A percentile compares a stretch with the other conserved stretches of the same genome.
Evolutionary conservation across 1,140 invertebrate genomes (phyloP).

Genomic region (Rhyacophila brunnea): DNA sequence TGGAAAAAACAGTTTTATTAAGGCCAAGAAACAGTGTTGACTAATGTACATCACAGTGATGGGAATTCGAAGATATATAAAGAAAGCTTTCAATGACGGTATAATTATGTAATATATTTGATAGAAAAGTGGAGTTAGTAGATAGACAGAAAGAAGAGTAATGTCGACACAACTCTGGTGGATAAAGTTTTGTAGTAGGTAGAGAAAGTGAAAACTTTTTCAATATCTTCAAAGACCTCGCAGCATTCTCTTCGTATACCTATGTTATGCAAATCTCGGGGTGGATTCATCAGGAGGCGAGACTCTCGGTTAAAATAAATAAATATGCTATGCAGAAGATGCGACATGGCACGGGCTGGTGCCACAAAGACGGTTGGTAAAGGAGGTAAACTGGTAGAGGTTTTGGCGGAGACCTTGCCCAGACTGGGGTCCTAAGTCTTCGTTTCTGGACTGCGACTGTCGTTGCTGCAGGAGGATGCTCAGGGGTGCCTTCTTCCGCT

Average conservation of each 20-base stretch:
- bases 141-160: not conserved
- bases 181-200: constrained; percentile 1
- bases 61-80: constrained; percentile 30
- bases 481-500: constrained; percentile 33
- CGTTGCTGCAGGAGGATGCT: constrained; percentile 35
- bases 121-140: constrained; percentile 4
- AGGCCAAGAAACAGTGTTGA: constrained; percentile 26
- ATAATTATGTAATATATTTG: not conserved
- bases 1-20: constrained; percentile 14
- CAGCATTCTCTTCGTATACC: constrained; percentile 28
- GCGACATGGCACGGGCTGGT: not conserved
- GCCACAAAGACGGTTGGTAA: not conserved
- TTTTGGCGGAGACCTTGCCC: constrained; percentile 60
- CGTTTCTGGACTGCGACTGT: constrained; percentile 57
- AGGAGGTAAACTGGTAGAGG: constrained; percentile 13
- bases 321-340: constrained; percentile 1
- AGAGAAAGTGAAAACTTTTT: constrained; percentile 22
- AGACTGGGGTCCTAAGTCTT: constrained; percentile 71
- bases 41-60: constrained; percentile 29
- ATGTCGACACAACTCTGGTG: not conserved
- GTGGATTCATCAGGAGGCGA: not conserved
- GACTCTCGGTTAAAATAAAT: not conserved
- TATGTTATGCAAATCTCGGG: constrained; percentile 1
- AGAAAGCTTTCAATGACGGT: constrained; percentile 23
- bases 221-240: constrained; percentile 32